phyloP scores from a whole-genome alignment of 2,797 vertebrate species.

The Hippoglossus hippoglossus region DNA sequence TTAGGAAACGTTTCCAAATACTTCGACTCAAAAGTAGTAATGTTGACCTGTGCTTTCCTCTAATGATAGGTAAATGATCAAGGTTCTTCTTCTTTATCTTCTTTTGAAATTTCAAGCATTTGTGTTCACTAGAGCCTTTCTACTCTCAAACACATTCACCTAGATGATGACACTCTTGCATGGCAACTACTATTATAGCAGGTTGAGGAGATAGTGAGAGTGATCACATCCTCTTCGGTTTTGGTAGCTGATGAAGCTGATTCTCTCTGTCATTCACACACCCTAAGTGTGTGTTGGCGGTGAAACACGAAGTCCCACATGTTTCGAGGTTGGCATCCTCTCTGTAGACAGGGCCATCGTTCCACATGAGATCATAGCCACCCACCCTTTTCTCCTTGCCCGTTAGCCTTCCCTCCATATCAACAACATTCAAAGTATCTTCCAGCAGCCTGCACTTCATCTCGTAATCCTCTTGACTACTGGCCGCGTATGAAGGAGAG shows the following conservation, averaged over 20 bases:
- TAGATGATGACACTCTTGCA: background rate
- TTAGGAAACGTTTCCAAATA: too few species aligned
- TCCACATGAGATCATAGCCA: slow-evolving; percentile 91
- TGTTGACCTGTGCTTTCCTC: too few species aligned
- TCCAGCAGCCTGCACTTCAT: slow-evolving; percentile 88
- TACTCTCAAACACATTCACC: background rate
- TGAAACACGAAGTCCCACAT: slow-evolving; percentile 73
- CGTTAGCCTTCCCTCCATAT: slow-evolving; percentile 90
- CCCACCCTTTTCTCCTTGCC: slow-evolving; percentile 88
- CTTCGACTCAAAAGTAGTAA: too few species aligned
- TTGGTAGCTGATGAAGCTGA: slow-evolving; percentile 86
- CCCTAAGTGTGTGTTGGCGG: slow-evolving; percentile 87
- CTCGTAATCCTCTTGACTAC: slow-evolving; percentile 90
- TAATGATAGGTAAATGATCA: too few species aligned
- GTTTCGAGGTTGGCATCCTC: slow-evolving; percentile 80
- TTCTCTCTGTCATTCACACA: slow-evolving; percentile 88
- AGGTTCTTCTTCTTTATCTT: too few species aligned
- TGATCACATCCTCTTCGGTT: slow-evolving; percentile 77
- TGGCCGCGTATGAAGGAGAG: slow-evolving; percentile 87
- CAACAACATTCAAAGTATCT: slow-evolving; percentile 87
- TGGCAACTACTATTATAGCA: background rate
- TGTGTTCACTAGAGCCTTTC: background rate
- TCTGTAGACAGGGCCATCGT: slow-evolving; percentile 86
- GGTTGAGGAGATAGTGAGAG: background rate
- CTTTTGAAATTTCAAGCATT: too few species aligned